Conservation (phyloP, 2,797 vertebrate species). For the Ctenopoma multispine region DNA sequence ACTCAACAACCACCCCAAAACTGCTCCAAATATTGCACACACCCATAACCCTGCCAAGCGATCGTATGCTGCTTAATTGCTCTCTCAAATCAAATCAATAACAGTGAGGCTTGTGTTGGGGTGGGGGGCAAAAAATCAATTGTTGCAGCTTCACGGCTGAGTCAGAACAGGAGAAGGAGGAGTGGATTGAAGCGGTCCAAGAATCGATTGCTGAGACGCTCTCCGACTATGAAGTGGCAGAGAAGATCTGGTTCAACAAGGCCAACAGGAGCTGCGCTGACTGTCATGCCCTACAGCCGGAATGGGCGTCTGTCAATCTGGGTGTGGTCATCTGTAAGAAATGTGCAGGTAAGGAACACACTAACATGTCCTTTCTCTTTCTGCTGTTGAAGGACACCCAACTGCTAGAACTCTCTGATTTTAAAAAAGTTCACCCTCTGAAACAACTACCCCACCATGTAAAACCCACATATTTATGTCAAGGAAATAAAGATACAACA, state of each 20-base stretch:
- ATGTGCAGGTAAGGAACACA: constrained; percentile 91
- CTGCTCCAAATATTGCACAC: constrained; percentile 47
- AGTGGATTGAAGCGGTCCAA: constrained; percentile 95
- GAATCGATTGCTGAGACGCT: constrained; percentile 96
- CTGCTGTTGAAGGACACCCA: not conserved
- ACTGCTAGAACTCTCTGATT: not conserved
- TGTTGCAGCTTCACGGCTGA: constrained; percentile 95
- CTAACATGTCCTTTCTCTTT: not conserved
- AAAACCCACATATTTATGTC: not conserved
- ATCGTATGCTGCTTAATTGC: constrained; percentile 84
- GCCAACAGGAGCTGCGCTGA: constrained; percentile 96
- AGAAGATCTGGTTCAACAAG: constrained; percentile 99
- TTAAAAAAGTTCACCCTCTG: not conserved
- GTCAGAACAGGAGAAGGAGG: constrained; percentile 93
- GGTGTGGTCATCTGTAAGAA: constrained; percentile 97
- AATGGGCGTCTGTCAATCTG: constrained; percentile 98
- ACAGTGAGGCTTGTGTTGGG: constrained; percentile 68
- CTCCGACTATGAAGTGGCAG: constrained; percentile 98
- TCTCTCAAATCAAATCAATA: constrained; percentile 87
- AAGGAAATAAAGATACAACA: not conserved
- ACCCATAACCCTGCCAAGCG: constrained; percentile 70
- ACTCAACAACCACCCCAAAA: constrained; percentile 47
- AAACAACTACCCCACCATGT: not conserved
- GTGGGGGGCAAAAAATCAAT: constrained; percentile 70
- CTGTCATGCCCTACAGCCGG: constrained; percentile 88